Evolutionary conservation across 2,888 invertebrate genomes (phyloP).

Genomic region (Shargacucullia verbasci): DNA sequence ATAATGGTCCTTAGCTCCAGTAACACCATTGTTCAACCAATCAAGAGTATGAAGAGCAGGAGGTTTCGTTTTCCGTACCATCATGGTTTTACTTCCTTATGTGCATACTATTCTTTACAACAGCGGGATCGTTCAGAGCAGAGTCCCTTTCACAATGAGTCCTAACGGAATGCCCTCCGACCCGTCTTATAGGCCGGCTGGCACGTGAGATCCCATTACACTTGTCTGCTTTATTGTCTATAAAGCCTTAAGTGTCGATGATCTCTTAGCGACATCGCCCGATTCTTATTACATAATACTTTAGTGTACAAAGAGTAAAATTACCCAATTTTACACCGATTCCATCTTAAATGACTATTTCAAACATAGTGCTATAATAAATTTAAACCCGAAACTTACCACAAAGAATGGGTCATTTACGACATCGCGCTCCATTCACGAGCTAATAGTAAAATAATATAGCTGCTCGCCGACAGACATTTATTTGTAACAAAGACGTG

Average conservation of each 20-base stretch:
- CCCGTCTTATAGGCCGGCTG: conserved; percentile 70
- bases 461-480: conserved; percentile 72
- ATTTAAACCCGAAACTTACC: conserved; percentile 72
- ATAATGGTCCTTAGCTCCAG: not conserved
- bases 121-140: conserved; percentile 46
- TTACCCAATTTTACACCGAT: conserved; percentile 65
- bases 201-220: conserved; percentile 79
- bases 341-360: conserved; percentile 65
- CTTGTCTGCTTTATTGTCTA: conserved; percentile 81
- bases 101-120: conserved; percentile 44
- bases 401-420: conserved; percentile 79
- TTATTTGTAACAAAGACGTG: conserved; percentile 83
- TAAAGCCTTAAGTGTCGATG: conserved; percentile 81
- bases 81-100: conserved; percentile 47
- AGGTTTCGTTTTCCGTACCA: conserved; percentile 30
- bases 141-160: conserved; percentile 52
- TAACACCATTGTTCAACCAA: not conserved
- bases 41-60: not conserved
- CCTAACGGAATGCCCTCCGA: conserved; percentile 72
- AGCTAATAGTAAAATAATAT: conserved; percentile 80
- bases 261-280: conserved; percentile 64
- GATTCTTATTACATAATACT: conserved; percentile 66
- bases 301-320: conserved; percentile 57
- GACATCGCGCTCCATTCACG: conserved; percentile 76
- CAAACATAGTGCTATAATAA: conserved; percentile 70